Percentiles rank a stretch among this genome's conserved stretches.
Evolutionary conservation across 2,888 invertebrate species (phyloP).

Genomic region (Cecidostiba fungosa): DNA sequence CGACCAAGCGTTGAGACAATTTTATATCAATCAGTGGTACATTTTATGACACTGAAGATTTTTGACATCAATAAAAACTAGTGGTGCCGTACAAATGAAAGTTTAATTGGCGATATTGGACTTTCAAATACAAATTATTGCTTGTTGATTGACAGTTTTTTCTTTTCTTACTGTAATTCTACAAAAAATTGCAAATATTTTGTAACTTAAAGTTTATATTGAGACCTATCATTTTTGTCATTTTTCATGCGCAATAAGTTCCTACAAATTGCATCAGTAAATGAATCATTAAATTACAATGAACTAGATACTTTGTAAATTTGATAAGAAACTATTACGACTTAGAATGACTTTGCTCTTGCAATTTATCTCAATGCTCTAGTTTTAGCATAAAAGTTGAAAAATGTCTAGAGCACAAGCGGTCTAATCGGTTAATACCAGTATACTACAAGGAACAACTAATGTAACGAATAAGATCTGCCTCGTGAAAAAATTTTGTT

Average conservation of each 20-base stretch:
- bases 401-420: constrained; percentile 9
- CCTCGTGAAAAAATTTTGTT: constrained; percentile 11
- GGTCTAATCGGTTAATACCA: constrained; percentile 37
- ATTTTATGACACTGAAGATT: background rate
- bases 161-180: background rate
- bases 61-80: background rate
- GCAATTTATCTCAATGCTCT: constrained; percentile 34
- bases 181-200: background rate
- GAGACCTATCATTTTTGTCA: background rate
- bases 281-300: background rate
- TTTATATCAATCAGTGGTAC: background rate
- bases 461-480: background rate
- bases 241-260: background rate
- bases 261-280: constrained; percentile 11
- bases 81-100: background rate
- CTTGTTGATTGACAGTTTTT: background rate
- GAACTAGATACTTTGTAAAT: constrained; percentile 34
- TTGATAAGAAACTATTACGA: constrained; percentile 33
- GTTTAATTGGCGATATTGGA: background rate
- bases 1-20: background rate
- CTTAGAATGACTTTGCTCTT: constrained; percentile 40
- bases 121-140: background rate
- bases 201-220: background rate
- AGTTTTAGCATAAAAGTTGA: constrained; percentile 34
- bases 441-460: constrained; percentile 13